Conservation (phyloP, 2,888 invertebrate genomes). For the Drosophila antonietae region DNA sequence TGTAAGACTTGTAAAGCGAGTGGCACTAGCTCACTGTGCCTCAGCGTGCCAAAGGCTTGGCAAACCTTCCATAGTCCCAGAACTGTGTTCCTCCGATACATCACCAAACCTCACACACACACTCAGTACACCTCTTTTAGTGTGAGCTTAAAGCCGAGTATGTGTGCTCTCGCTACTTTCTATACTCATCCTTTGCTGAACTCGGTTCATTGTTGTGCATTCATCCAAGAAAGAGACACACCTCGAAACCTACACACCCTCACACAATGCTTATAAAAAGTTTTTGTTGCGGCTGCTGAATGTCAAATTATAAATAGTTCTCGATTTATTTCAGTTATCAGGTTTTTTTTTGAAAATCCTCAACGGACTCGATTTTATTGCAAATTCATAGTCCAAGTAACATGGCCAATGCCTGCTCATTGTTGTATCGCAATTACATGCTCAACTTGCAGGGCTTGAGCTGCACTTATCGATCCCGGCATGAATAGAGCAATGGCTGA, state of each 20-base stretch:
- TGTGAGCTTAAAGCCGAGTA: conserved; percentile 21
- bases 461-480: conserved; percentile 26
- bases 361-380: neutral
- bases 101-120: conserved; percentile 1
- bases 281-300: conserved; percentile 1
- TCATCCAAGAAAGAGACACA: conserved; percentile 1
- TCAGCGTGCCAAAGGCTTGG: conserved; percentile 27
- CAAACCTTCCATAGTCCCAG: conserved; percentile 23
- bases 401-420: conserved; percentile 52
- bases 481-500: conserved; percentile 41
- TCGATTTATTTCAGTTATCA: conserved; percentile 14
- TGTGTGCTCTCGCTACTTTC: conserved; percentile 5
- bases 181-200: neutral
- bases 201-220: neutral
- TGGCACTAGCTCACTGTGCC: conserved; percentile 29
- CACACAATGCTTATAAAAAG: neutral
- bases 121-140: conserved; percentile 25
- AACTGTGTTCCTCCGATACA: conserved; percentile 12
- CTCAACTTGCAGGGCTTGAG: conserved; percentile 46
- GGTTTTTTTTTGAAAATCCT: neutral
- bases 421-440: conserved; percentile 63
- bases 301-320: conserved; percentile 11
- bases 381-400: conserved; percentile 9
- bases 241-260: neutral
- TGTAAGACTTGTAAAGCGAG: conserved; percentile 55